Base-by-base conservation (phyloP, 2,797 vertebrate species). In the Poecilia wingei region DNA sequence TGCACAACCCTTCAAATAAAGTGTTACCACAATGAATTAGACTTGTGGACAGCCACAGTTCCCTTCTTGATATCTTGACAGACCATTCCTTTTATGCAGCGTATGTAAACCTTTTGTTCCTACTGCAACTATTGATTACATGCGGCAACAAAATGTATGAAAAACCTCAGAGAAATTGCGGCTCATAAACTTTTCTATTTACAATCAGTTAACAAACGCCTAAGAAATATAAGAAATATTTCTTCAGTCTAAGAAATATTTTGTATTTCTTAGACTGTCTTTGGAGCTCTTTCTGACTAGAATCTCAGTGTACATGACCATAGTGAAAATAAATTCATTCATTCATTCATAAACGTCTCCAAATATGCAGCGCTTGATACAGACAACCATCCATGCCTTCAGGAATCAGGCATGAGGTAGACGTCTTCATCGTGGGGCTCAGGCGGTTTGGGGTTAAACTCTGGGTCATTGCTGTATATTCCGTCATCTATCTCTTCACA, bases 391-490 rank as follows among this genome's bases (percentile, higher is more conserved):
- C 41, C 41, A 8, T 41, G 41, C 59, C 70, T 80, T 83, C 20
- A 90, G 81, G 83, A 82, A 7, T 95, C 90, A 49, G 95, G 95
- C 1, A 94, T 12, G 59, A 96, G 79, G 45, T 96, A 96, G 73
- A 95, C 22, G 4, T 95, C 94, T 2, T 95, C 93, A 3, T 92
- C 92, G 3, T 75, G 79, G 51, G 25, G 1, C 13, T 87, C 73
- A 4, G 88, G 47, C 2, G 81, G 76, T 53, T 82, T 51, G 79
- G 75, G 83, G 72, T 66, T 81, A 49, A 90, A 91, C 6, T 75
- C 82, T 0, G 89, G 92, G 53, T 95, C 93, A 6, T 96, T 96
- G 91, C 69, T 86, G 94, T 96, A 96, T 84, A 96, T 95, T 72
- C 88, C 93, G 0, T 96, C 93, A 84, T 93, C 85, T 45, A 43